Evolutionary conservation across 2,113 vertebrate genomes (phyloP), one percentile per base, ranked within the genome.

Genomic region (Eira barbara): DNA sequence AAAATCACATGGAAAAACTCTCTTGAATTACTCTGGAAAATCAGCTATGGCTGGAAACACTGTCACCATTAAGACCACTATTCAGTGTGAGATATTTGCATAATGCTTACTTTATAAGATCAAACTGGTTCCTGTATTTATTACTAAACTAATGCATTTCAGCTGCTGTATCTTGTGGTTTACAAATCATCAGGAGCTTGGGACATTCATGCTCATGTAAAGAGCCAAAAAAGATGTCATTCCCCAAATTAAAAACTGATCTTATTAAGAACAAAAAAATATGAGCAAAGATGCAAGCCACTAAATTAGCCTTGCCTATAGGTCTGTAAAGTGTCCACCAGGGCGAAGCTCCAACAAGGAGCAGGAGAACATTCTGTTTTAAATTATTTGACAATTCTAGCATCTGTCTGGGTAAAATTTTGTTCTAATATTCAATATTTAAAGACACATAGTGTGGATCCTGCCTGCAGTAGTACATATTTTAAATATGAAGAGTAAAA

Each of bases 61-160:
- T 42, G 57, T 3, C 13, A 85, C 10, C 18, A 42, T 49, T 52
- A 91, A 88, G 34, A 61, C 13, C 81, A 74, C 45, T 42, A 15
- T 47, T 79, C 36, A 29, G 25, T 55, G 69, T 69, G 31, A 92
- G 34, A 55, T 79, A 91, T 89, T 76, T 91, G n/a, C 15, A 71
- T 93, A 79, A 91, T 31, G 83, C 31, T 45, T 67, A 95, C 18
- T 95, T 94, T 57, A 61, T 65, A 79, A 78, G 18, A 36, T 73
- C 67, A 91, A 55, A 73, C n/a, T 78, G 6, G 81, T 78, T 82
- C 52, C 39, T 79, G 34, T 23, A 23, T 89, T 91, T 90, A 57
- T 89, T 80, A 87, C 47, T 93, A 80, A 97, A 80, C 18, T 90
- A 95, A 95, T 94, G 34, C 25, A 63, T 91, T 95, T 94, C 39